phyloP scores from a whole-genome alignment of 2,113 vertebrate species.

The Nibea coibor region DNA sequence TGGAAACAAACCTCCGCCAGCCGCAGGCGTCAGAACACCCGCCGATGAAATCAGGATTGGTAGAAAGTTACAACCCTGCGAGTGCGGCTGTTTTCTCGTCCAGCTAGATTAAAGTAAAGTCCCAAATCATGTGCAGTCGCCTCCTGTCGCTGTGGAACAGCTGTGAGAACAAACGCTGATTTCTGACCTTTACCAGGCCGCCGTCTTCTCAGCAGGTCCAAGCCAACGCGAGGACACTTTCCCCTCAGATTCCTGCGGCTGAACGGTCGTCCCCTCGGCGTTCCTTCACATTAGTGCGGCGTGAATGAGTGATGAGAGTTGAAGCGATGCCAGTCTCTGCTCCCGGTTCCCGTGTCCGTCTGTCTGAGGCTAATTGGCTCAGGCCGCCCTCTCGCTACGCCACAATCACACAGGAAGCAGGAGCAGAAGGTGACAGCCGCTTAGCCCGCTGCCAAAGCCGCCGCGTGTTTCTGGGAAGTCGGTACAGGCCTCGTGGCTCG shows the following conservation, averaged over 20 bases:
- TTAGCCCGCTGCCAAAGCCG: slow-evolving; percentile 27
- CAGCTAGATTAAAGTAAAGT: not conserved
- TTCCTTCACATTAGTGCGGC: not conserved
- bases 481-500: not conserved
- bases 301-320: slow-evolving; percentile 51
- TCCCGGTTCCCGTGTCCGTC: slow-evolving; percentile 1
- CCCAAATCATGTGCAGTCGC: not conserved
- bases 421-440: slow-evolving; percentile 29
- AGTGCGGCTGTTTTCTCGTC: no score
- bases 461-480: slow-evolving; percentile 3
- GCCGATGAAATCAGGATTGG: not conserved
- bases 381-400: not conserved
- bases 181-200: not conserved
- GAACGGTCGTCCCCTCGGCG: not conserved
- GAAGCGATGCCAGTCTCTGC: slow-evolving; percentile 12
- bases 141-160: not conserved
- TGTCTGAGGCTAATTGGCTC: slow-evolving; percentile 47
- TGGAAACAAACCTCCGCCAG: not conserved
- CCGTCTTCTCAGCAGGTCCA: not conserved
- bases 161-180: not conserved
- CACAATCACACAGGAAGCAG: not conserved
- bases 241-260: not conserved
- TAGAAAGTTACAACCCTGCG: not conserved
- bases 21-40: not conserved
- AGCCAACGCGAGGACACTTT: not conserved